A percentile compares a stretch with the other conserved stretches of the same genome.
Conservation (phyloP, 1,140 invertebrate genomes). For the Gonioctena quinquepunctata region DNA sequence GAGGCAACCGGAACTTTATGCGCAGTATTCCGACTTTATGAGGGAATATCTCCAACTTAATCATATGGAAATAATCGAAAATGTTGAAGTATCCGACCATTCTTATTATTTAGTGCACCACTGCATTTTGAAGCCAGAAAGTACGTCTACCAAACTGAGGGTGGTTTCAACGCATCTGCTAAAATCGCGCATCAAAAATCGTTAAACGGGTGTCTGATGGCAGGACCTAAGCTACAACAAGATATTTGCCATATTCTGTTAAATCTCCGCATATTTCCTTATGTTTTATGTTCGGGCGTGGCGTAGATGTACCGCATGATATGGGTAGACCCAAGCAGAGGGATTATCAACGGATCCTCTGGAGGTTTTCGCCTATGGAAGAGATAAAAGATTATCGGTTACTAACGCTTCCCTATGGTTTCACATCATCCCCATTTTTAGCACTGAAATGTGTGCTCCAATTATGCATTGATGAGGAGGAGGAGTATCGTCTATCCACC, state of each 20-base stretch:
- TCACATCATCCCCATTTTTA: background rate
- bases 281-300: constrained; percentile 49
- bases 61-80: background rate
- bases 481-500: background rate
- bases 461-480: constrained; percentile 5
- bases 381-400: background rate
- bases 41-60: background rate
- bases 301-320: constrained; percentile 20
- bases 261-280: constrained; percentile 47
- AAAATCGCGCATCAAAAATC: background rate
- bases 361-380: background rate
- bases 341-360: background rate
- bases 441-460: background rate
- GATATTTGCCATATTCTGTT: constrained; percentile 39
- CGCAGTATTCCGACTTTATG: background rate
- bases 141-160: constrained; percentile 46
- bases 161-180: constrained; percentile 33
- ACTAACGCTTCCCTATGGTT: background rate
- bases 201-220: constrained; percentile 35
- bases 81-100: background rate
- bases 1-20: background rate
- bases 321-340: background rate
- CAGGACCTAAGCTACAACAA: constrained; percentile 35
- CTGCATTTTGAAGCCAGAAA: constrained; percentile 37
- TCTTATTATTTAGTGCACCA: constrained; percentile 21